phyloP scores from a whole-genome alignment of 1,140 invertebrate genomes.

The Scaptomyza pallida region DNA sequence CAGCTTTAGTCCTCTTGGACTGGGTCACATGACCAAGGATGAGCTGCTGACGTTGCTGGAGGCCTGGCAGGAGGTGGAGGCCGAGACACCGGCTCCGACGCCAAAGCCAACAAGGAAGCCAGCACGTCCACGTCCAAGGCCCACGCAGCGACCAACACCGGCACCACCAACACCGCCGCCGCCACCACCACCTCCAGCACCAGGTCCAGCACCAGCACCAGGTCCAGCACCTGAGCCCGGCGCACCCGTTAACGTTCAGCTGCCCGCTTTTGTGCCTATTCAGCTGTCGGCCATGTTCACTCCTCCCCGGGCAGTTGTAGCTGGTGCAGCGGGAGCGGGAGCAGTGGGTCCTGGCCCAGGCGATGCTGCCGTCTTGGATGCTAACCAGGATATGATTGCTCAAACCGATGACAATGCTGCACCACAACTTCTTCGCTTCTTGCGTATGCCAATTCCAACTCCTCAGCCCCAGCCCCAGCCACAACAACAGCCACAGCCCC shows the following conservation, averaged over 20 bases:
- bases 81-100: constrained; percentile 7
- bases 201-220: constrained; percentile 57
- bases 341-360: background rate
- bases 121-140: constrained; percentile 25
- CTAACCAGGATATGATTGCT: constrained; percentile 15
- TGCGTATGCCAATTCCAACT: constrained; percentile 30
- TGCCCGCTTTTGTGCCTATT: constrained; percentile 75
- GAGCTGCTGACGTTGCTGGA: constrained; percentile 74
- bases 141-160: constrained; percentile 2
- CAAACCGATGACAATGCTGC: background rate
- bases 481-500: too few species aligned
- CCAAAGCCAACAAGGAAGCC: constrained; percentile 17
- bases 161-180: constrained; percentile 50
- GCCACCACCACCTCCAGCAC: constrained; percentile 7
- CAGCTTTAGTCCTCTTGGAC: constrained; percentile 54
- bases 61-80: constrained; percentile 73
- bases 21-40: constrained; percentile 76
- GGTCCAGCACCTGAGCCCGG: constrained; percentile 29
- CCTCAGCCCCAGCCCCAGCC: background rate
- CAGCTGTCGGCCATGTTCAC: constrained; percentile 78
- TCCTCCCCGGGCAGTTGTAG: constrained; percentile 30
- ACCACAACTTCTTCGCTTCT: constrained; percentile 53
- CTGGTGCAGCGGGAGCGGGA: background rate
- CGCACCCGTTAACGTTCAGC: constrained; percentile 55
- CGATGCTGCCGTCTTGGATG: background rate